phyloP scores from a whole-genome alignment of 2,888 invertebrate genomes.

The Ctena decussata region DNA sequence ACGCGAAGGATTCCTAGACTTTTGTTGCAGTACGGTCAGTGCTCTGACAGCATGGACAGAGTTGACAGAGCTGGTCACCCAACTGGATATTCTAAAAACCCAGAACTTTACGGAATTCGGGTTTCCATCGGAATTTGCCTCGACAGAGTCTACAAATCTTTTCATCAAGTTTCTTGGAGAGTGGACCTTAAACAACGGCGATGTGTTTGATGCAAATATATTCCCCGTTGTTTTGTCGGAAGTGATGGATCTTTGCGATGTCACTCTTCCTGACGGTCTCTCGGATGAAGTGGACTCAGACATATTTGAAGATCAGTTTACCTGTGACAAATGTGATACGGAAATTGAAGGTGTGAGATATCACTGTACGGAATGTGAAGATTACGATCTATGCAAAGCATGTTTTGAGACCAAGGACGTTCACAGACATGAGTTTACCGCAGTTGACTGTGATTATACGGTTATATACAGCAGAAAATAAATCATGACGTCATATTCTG shows the following conservation, averaged over 20 bases:
- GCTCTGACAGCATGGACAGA: conserved; percentile 18
- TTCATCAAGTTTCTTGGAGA: background rate
- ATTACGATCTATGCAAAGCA: conserved; percentile 28
- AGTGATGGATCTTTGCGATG: too few relatives aligned
- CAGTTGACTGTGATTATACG: too few relatives aligned
- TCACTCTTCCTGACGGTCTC: background rate
- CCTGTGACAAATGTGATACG: conserved; percentile 20
- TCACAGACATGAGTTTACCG: background rate
- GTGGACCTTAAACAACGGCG: background rate
- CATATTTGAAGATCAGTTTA: background rate
- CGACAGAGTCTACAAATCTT: background rate
- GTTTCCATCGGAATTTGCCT: background rate
- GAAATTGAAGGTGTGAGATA: background rate
- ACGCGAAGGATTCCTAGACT: background rate
- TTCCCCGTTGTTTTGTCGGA: too few relatives aligned
- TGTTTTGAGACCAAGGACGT: conserved; percentile 1
- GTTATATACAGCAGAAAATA: too few relatives aligned
- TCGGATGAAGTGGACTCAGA: background rate
- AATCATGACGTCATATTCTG: too few relatives aligned
- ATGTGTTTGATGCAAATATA: too few relatives aligned
- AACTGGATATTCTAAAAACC: conserved; percentile 26
- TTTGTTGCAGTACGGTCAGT: background rate
- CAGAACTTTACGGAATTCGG: conserved; percentile 32
- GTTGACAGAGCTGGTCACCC: conserved; percentile 24
- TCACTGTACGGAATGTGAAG: conserved; percentile 22